Evolutionary conservation across 2,113 vertebrate species (phyloP).

Genomic region (Mustela nigripes): DNA sequence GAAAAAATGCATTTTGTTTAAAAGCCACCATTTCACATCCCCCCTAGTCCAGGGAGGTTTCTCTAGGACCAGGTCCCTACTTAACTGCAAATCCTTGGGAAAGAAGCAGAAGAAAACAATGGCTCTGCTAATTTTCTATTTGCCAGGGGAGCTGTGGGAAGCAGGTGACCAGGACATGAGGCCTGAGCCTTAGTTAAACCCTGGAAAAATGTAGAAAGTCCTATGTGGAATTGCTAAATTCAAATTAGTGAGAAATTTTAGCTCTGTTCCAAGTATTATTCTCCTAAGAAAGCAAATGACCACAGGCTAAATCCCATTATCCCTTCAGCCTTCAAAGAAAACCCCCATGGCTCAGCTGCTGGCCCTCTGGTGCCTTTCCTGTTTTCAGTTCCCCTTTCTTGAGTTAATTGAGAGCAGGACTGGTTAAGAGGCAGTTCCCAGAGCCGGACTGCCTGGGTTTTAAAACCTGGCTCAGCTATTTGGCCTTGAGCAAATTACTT

Average conservation of each 20-base stretch:
- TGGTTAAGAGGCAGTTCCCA: background rate
- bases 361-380: background rate
- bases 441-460: background rate
- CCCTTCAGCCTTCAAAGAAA: background rate
- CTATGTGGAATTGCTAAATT: background rate
- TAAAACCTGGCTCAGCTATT: background rate
- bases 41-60: background rate
- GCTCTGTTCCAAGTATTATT: background rate
- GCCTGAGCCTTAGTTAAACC: background rate
- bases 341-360: background rate
- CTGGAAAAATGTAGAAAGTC: background rate
- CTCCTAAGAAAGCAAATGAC: background rate
- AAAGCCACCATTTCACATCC: background rate
- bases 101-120: background rate
- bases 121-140: background rate
- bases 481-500: background rate
- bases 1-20: background rate
- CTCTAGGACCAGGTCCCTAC: background rate
- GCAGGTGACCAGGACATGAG: background rate
- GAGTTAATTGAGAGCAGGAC: background rate
- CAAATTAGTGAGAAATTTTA: background rate
- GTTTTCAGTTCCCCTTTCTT: background rate
- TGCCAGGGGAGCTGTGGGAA: background rate
- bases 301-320: background rate
- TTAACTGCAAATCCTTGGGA: background rate